Evolutionary conservation across 2,797 vertebrate species (phyloP), one percentile per base, ranked within the genome.

Genomic region (Crocodylus rhombifer): DNA sequence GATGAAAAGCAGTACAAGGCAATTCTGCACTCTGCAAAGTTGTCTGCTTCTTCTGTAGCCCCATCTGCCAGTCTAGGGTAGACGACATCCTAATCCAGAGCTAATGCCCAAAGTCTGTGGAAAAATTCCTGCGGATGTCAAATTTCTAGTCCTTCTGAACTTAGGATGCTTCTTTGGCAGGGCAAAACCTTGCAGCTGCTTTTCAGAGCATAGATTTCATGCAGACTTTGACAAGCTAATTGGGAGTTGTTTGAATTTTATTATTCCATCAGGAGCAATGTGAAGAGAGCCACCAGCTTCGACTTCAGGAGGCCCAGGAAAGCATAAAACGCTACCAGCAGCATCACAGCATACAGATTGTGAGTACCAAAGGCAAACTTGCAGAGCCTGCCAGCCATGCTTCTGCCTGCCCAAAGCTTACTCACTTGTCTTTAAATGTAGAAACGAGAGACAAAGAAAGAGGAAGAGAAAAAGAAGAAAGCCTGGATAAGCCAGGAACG

Each of bases 401-500:
- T 7, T 63, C 80, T 82, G 81, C 76, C 88, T 61, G 23, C 5
- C 5, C 26, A 75, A 5, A 69, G 3, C 23, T 77, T 58, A 6
- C 84, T 84, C 56, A 20, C 71, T 28, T 97, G 74, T 97, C 81
- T 96, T 95, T 96, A 79, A 91, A 92, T 96, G 87, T 92, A 99
- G 99, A 99, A 99, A 96, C 98, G 99, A 97, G 99, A 99, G 94
- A 98, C 98, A 94, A 98, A 93, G 84, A 99, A 98, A 97, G 98
- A 99, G 82, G 99, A 99, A 80, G 98, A 99, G 84, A 98, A 98
- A 95, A 98, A 97, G 98, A 99, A 98, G 95, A 99, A 99, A 94
- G 97, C 98, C 88, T 99, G 99, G 99, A 98, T 99, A 95, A 98
- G 98, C 96, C 97, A 98, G 88, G 99, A 99, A 97, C 98, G 99